phyloP scores from a whole-genome alignment of 2,797 vertebrate species.

The Iguana delicatissima region DNA sequence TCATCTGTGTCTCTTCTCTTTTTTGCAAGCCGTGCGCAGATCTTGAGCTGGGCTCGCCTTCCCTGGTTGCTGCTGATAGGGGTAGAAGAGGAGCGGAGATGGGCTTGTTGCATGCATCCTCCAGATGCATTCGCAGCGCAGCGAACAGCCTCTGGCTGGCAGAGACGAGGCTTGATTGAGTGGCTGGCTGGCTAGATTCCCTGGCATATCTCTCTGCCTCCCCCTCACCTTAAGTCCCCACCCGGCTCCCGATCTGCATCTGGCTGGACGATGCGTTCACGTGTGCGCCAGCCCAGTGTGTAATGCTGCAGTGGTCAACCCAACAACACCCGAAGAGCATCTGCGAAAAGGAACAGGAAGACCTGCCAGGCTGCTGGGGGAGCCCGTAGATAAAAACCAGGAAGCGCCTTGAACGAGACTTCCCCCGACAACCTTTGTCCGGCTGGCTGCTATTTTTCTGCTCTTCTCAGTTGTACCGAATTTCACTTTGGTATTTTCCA shows the following conservation, averaged over 20 bases:
- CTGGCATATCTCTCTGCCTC: neutral
- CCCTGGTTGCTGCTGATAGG: slow-evolving; percentile 16
- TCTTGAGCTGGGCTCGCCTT: slow-evolving; percentile 51
- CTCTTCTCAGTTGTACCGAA: slow-evolving; percentile 43
- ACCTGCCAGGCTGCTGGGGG: slow-evolving; percentile 40
- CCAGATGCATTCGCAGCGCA: neutral
- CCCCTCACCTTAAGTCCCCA: too few species aligned
- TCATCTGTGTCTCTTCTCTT: neutral
- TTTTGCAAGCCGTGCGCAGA: slow-evolving; percentile 36
- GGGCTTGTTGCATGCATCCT: neutral
- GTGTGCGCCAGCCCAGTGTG: slow-evolving; percentile 49
- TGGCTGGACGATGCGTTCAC: slow-evolving; percentile 28
- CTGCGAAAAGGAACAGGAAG: slow-evolving; percentile 53
- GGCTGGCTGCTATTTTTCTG: neutral
- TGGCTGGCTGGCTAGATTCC: slow-evolving; percentile 3
- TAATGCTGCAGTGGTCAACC: slow-evolving; percentile 73
- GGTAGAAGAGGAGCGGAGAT: neutral
- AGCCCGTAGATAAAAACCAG: slow-evolving; percentile 44
- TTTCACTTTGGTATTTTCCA: neutral
- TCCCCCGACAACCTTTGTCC: neutral
- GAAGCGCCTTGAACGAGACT: slow-evolving; percentile 32
- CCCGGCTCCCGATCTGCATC: neutral
- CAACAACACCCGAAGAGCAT: slow-evolving; percentile 53
- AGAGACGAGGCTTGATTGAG: neutral
- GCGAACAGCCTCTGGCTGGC: neutral